Conservation (phyloP, 2,888 invertebrate genomes). For the Rhagonycha fulva region DNA sequence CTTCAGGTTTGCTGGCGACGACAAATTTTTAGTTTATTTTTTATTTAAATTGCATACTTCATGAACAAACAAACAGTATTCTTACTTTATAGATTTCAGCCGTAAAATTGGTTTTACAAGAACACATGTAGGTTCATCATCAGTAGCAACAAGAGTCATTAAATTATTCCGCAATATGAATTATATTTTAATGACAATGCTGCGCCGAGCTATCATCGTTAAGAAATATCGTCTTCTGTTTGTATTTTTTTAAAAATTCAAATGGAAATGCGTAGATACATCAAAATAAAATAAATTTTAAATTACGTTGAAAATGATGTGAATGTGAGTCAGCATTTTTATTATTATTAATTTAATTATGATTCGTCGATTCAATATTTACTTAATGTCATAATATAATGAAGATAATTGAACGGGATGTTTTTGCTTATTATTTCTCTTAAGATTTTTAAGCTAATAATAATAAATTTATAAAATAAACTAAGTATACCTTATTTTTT, state of each 20-base stretch:
- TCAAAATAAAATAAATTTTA: neutral
- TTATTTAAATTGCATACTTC: neutral
- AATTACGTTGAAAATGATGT: neutral
- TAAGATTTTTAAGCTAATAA: neutral
- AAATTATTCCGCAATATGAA: slow-evolving; percentile 51
- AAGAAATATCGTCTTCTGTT: slow-evolving; percentile 32
- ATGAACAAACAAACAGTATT: neutral
- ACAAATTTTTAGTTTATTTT: neutral
- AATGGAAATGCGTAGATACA: neutral
- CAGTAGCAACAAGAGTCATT: slow-evolving; percentile 39
- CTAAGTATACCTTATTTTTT: neutral
- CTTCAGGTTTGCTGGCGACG: too few relatives aligned
- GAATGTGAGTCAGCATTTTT: neutral
- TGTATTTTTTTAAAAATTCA: slow-evolving; percentile 28
- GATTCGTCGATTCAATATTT: neutral
- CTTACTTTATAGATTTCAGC: neutral
- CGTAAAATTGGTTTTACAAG: neutral
- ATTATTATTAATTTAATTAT: neutral
- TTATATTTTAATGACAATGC: slow-evolving; percentile 47
- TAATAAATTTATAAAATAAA: neutral
- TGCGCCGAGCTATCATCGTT: slow-evolving; percentile 35
- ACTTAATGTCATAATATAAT: neutral
- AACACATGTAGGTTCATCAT: slow-evolving; percentile 10
- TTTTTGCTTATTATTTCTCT: neutral
- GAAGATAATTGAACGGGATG: neutral